Base-by-base conservation (phyloP, 2,888 invertebrate genomes). In the Xestia sexstrigata region DNA sequence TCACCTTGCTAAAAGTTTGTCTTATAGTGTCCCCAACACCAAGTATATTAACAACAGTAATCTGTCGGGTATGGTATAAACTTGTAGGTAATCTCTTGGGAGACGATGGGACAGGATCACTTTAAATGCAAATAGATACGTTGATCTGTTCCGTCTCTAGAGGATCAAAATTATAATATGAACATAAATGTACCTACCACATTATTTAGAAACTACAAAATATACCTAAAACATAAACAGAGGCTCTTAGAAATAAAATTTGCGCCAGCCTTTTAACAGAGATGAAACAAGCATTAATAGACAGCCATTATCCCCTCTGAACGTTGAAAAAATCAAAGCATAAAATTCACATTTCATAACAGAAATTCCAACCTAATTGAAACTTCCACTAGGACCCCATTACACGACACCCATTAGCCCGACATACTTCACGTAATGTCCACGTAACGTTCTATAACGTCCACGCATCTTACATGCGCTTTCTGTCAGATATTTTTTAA, bases 401-500 rank as follows among this genome's bases (percentile, higher is more conserved):
- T 73, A 70, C 86, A 60, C 69, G 87, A n/a, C 70, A 39, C 58
- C 81, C 80, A 79, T 87, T 79, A 84, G n/a, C 47, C 78, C 63
- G 35, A 70, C 78, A 82, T 87, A 81, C 75, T 79, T 49, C 81
- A 70, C 76, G 79, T 84, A 73, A 63, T 72, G 70, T 60, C 58
- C 67, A 67, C 47, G 68, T 72, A 77, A 67, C 69, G 74, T 68
- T 62, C 65, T 76, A 81, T 77, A 77, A 76, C 60, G 76, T 70
- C 73, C 71, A 65, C 77, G 65, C 85, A 79, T 87, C 86, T 87
- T 88, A 84, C 77, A 69, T 76, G 76, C 77, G 89, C 79, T 87
- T 81, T 77, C 72, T 79, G 76, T 69, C 72, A 88, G 79, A 86
- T 88, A 87, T 87, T 87, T 88, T 86, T 87, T 85, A 87, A 88